phyloP scores from a whole-genome alignment of 2,888 invertebrate species.

The Nudaria mundana region DNA sequence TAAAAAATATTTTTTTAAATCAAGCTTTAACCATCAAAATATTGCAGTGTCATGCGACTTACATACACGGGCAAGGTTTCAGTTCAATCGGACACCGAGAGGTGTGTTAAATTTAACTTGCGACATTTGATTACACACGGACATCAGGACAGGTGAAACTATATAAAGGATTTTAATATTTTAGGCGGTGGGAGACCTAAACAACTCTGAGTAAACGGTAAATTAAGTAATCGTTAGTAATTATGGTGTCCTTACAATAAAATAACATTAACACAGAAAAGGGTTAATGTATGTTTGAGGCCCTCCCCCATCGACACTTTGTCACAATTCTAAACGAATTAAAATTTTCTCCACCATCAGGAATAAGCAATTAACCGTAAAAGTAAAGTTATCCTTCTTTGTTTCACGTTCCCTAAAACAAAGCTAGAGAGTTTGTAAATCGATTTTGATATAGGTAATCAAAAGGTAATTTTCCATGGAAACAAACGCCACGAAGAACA shows the following conservation, averaged over 20 bases:
- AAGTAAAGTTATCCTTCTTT: conserved; percentile 29
- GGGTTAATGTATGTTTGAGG: conserved; percentile 44
- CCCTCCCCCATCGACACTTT: conserved; percentile 40
- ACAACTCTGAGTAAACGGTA: too few species aligned
- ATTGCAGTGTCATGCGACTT: too few species aligned
- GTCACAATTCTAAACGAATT: conserved; percentile 43
- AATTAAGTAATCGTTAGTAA: conserved; percentile 46
- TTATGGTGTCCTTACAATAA: too few species aligned
- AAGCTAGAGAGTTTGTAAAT: conserved; percentile 43
- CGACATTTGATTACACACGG: too few species aligned
- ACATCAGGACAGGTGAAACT: too few species aligned
- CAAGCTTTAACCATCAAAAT: too few species aligned
- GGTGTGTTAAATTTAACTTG: too few species aligned
- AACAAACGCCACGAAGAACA: conserved; percentile 69
- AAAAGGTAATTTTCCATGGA: conserved; percentile 70
- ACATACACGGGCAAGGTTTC: too few species aligned
- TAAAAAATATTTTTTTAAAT: too few species aligned
- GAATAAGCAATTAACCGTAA: conserved; percentile 27
- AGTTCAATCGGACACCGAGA: too few species aligned
- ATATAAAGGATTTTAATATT: too few species aligned
- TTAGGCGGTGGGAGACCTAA: too few species aligned
- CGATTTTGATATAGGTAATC: conserved; percentile 71
- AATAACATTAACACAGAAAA: conserved; percentile 50
- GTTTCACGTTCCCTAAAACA: conserved; percentile 20
- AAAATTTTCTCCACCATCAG: conserved; percentile 31